Conservation (phyloP, 2,797 vertebrate species). For the Epinephelus coioides region DNA sequence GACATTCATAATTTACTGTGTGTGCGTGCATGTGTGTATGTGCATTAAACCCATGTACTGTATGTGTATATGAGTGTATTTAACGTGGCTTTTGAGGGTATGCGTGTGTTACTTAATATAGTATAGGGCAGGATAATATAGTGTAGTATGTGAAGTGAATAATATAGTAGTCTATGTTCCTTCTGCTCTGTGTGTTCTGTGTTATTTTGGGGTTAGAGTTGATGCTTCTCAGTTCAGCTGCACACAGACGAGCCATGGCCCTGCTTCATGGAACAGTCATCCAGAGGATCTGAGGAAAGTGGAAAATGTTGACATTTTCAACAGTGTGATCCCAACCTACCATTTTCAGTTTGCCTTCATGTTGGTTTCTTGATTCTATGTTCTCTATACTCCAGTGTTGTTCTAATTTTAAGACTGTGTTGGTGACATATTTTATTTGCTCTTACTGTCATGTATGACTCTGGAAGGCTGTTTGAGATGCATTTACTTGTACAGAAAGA, state of each 20-base stretch:
- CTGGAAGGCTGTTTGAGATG: background rate
- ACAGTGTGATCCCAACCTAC: background rate
- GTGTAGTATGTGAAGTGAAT: background rate
- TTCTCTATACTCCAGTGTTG: background rate
- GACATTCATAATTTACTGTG: slow-evolving; percentile 38
- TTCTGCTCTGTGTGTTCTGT: background rate
- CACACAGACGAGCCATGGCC: slow-evolving; percentile 9
- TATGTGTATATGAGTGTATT: background rate
- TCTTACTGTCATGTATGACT: background rate
- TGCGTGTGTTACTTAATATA: background rate
- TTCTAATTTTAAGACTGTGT: background rate
- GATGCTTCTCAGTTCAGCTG: slow-evolving; percentile 18
- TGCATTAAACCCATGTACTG: background rate
- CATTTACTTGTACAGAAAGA: background rate
- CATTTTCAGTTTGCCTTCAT: background rate
- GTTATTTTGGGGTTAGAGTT: slow-evolving; percentile 1
- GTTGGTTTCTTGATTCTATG: background rate
- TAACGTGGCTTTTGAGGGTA: background rate
- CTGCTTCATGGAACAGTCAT: slow-evolving; percentile 23
- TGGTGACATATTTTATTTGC: background rate
- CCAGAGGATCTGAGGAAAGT: slow-evolving; percentile 29
- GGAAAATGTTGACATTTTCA: slow-evolving; percentile 44
- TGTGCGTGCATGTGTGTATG: background rate
- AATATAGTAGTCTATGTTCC: background rate
- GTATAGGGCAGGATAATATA: background rate